These are phyloP conservation scores for Ictalurus punctatus DNA, from an alignment of 2,113 vertebrate species.

Conservation along the genomic window DNA sequence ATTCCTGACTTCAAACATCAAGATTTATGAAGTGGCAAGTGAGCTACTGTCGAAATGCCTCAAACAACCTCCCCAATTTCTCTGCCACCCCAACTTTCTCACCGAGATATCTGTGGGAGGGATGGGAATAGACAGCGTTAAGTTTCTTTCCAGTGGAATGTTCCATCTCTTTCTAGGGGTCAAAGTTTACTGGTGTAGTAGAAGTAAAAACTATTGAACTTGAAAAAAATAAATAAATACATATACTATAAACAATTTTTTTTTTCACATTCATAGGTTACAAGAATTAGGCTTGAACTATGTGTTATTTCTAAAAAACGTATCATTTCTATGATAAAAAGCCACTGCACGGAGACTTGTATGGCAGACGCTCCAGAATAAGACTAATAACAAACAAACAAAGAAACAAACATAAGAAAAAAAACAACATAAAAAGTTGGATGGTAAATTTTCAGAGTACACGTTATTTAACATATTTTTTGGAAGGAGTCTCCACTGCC, in stretches of 20 bases:
- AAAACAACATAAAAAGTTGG: neutral
- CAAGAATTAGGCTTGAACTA: neutral
- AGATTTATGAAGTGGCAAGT: conserved; percentile 66
- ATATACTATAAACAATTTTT: neutral
- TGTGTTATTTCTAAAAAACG: neutral
- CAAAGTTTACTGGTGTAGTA: neutral
- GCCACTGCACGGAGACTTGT: neutral
- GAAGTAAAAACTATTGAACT: neutral
- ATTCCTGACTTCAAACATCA: conserved; percentile 68
- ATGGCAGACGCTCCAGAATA: neutral
- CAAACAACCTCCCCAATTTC: conserved; percentile 65
- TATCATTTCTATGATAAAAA: neutral
- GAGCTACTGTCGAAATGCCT: conserved; percentile 67
- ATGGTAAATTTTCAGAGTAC: neutral
- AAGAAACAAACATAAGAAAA: neutral
- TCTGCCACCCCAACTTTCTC: conserved; percentile 61
- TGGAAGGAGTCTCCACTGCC: neutral
- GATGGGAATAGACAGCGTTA: conserved; percentile 63
- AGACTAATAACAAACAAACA: neutral
- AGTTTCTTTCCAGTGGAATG: neutral
- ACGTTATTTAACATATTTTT: neutral
- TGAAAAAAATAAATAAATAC: neutral
- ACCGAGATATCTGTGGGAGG: conserved; percentile 70
- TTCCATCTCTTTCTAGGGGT: neutral
- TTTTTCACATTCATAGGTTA: neutral